Conservation (phyloP, 2,797 vertebrate species). For the Scyliorhinus canicula region DNA sequence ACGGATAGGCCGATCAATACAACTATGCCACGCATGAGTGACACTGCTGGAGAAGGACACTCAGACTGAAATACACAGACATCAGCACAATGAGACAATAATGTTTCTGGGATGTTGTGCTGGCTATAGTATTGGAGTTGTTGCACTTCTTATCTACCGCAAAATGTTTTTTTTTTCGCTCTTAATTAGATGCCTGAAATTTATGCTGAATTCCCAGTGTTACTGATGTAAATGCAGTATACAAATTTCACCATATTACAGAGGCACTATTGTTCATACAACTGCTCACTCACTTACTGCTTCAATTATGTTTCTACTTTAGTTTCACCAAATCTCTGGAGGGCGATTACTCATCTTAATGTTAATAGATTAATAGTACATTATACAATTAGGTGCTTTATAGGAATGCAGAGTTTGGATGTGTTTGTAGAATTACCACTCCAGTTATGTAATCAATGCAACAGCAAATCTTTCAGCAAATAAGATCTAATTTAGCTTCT, state of each 20-base stretch:
- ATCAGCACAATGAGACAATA: background rate
- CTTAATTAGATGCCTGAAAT: background rate
- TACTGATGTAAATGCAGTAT: background rate
- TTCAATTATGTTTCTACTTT: background rate
- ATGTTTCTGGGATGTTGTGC: background rate
- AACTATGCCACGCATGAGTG: background rate
- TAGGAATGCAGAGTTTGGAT: background rate
- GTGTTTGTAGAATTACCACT: background rate
- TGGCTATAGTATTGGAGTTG: background rate
- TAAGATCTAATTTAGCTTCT: background rate
- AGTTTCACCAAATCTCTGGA: background rate
- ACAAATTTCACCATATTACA: background rate
- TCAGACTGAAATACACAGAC: background rate
- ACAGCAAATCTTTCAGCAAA: background rate
- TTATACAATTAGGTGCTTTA: background rate
- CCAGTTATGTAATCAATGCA: background rate
- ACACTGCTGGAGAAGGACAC: background rate
- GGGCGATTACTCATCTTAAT: background rate
- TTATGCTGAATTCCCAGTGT: background rate
- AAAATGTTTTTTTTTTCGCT: background rate
- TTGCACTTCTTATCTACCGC: background rate
- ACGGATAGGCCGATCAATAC: background rate
- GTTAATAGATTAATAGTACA: conserved; percentile 10
- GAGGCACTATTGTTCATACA: background rate
- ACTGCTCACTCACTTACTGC: background rate